Evolutionary conservation across 2,797 vertebrate species (phyloP), one percentile per base, ranked within the genome.

Genomic region (Pantherophis alleghaniensis): DNA sequence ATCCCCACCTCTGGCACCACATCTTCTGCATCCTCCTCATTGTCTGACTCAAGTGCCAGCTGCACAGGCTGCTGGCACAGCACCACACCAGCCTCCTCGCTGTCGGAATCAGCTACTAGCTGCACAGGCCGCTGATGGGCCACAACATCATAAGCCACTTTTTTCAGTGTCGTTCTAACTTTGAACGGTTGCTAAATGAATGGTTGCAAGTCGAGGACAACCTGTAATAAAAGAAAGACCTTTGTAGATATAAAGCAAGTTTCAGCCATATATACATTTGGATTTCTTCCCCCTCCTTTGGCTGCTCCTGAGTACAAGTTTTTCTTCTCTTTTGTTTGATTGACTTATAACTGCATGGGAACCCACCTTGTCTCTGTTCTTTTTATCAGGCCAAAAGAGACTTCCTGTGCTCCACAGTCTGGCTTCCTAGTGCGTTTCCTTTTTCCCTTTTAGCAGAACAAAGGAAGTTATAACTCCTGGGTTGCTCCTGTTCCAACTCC

Each of bases 391-490:
- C 98, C 97, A 98, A 98, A 97, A 97, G 98, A 98, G 98, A 98
- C 97, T 99, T 99, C 99, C 99, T 99, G 98, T 97, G 97, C 98
- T 97, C 98, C 98, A 97, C 98, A 98, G 99, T 98, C 98, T 98
- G 97, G 97, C 98, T 99, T 99, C 99, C 99, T 99, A 98, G 98
- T 99, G 98, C 98, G 98, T 99, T 99, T 99, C 99, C 98, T 99
- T 98, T 98, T 99, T 98, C 98, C 88, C 98, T 98, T 97, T 96
- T 98, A 96, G 98, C 96, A 97, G 98, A 99, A 99, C 98, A 99
- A 99, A 98, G 98, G 98, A 98, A 98, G 97, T 98, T 95, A 95
- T 97, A 97, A 96, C 95, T 97, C 96, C 95, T 97, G 92, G 91
- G 0, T 93, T 94, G 96, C 95, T 96, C 96, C 96, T 95, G 95